Evolutionary conservation across 2,113 vertebrate genomes (phyloP).

Genomic region (Mustelus asterias): DNA sequence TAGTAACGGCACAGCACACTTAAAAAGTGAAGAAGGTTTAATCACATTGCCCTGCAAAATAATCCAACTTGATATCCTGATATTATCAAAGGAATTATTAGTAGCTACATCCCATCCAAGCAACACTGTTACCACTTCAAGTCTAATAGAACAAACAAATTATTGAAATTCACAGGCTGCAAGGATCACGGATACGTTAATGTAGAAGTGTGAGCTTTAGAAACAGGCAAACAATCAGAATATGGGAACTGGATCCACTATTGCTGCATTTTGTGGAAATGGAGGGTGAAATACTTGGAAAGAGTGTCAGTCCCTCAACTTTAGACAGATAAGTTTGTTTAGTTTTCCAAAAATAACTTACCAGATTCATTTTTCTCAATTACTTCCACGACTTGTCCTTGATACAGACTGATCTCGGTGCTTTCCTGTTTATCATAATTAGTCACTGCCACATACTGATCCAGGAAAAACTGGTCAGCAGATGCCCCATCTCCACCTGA

Average conservation of each 20-base stretch:
- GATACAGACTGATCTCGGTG: constrained; percentile 89
- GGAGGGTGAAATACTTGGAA: background rate
- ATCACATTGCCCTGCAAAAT: background rate
- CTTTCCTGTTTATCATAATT: constrained; percentile 97
- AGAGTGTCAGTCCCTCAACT: too few species aligned
- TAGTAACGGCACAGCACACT: background rate
- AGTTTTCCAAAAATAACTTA: constrained; percentile 45
- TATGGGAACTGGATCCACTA: background rate
- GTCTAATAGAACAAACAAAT: background rate
- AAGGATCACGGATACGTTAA: background rate
- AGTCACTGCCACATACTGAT: constrained; percentile 92
- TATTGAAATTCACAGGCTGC: background rate
- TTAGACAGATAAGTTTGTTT: background rate
- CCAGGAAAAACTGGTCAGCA: constrained; percentile 78
- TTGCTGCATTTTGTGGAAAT: background rate
- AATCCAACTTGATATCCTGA: background rate
- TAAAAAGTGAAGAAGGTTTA: background rate
- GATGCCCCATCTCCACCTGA: constrained; percentile 71
- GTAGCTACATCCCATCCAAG: background rate
- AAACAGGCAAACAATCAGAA: background rate
- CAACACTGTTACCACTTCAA: background rate
- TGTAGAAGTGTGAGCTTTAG: background rate
- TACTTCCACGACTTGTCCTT: constrained; percentile 94
- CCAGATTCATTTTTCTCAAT: constrained; percentile 99
- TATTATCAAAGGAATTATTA: background rate